Conservation (phyloP, 1,140 invertebrate genomes). For the Drosophila paulistorum region DNA sequence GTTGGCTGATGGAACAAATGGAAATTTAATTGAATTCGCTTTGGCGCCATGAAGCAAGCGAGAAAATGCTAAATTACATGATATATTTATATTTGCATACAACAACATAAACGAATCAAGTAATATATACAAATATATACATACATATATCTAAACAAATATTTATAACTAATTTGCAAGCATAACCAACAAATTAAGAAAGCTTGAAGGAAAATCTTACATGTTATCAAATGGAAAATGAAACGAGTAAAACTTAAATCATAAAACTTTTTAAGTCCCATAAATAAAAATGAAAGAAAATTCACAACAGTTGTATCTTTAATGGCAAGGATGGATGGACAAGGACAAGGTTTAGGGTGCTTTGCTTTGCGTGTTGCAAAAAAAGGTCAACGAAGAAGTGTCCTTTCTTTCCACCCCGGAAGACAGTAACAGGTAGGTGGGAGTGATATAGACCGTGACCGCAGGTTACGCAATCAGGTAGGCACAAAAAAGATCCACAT, state of each 20-base stretch:
- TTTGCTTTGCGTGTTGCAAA: too few relatives aligned
- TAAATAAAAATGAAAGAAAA: constrained; percentile 49
- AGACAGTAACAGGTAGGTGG: too few relatives aligned
- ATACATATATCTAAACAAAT: constrained; percentile 48
- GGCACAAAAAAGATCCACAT: too few relatives aligned
- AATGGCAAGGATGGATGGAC: background rate
- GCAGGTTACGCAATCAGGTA: too few relatives aligned
- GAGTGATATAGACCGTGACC: too few relatives aligned
- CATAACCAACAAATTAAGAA: constrained; percentile 32
- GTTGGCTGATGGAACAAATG: constrained; percentile 52
- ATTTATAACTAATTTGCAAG: constrained; percentile 47
- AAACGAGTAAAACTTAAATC: constrained; percentile 45
- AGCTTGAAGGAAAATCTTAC: constrained; percentile 54
- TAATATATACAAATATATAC: constrained; percentile 38
- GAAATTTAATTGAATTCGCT: constrained; percentile 35
- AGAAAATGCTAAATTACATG: constrained; percentile 20
- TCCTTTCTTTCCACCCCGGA: too few relatives aligned
- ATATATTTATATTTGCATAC: constrained; percentile 55
- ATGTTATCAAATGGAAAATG: constrained; percentile 51
- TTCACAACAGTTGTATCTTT: background rate
- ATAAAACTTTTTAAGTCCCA: constrained; percentile 57
- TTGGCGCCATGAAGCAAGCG: constrained; percentile 11
- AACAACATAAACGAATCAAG: constrained; percentile 34
- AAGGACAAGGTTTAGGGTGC: too few relatives aligned
- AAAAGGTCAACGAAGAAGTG: too few relatives aligned